A percentile compares a stretch with the other conserved stretches of the same genome.
These are phyloP conservation scores for Panthera uncia DNA, from an alignment of 2,113 vertebrate genomes.

Conservation along the genomic window DNA sequence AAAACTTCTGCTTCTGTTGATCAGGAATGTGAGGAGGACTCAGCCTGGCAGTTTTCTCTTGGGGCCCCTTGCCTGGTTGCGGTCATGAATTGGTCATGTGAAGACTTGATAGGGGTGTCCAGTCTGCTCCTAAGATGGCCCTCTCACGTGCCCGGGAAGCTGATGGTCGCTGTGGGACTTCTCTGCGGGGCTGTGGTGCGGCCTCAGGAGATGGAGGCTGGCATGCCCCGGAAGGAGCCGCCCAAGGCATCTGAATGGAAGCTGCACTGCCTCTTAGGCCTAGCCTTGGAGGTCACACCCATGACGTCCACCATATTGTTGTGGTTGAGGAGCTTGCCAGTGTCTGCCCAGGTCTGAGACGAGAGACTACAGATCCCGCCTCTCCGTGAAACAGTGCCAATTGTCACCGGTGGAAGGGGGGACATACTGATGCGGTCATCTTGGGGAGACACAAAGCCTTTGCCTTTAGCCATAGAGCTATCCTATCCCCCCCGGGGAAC, in stretches of 20 bases:
- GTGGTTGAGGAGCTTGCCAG: background rate
- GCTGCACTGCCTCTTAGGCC: background rate
- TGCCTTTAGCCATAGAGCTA: background rate
- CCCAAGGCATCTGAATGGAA: background rate
- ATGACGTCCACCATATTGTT: too few relatives aligned
- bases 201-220: background rate
- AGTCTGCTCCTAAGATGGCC: background rate
- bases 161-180: background rate
- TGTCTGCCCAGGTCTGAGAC: background rate
- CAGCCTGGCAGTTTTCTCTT: background rate
- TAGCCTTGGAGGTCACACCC: background rate
- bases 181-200: background rate
- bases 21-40: background rate
- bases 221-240: background rate
- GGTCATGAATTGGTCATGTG: background rate
- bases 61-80: background rate
- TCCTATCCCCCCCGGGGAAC: fast-evolving
- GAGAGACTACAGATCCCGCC: background rate
- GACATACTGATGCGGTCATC: background rate
- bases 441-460: background rate
- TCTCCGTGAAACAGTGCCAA: background rate
- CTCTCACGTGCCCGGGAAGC: background rate
- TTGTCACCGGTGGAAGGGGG: too few relatives aligned
- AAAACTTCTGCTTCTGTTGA: background rate
- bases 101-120: background rate